Evolutionary conservation across 2,113 vertebrate genomes (phyloP), one percentile per base, ranked within the genome.

Genomic region (Notarius quadriscutis): DNA sequence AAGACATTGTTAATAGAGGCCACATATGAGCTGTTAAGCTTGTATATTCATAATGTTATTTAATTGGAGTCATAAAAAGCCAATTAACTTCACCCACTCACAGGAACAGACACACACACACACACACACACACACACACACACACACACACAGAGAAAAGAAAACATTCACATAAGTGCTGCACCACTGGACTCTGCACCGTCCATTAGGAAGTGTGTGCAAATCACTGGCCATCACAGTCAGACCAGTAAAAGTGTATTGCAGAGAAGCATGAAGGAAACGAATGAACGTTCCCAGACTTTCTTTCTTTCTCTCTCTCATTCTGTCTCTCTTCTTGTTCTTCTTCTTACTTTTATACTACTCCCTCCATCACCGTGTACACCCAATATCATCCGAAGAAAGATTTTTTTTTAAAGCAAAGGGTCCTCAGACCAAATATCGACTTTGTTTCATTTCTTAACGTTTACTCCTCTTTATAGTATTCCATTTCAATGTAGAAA

Each of bases 51-150:
- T 95, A 95, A 95, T 95, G 95, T 95, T 95, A 95, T 95, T 95
- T 95, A 95, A 95, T 95, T 95, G 95, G 94, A 95, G 94, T 95
- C 94, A 95, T 95, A 95, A 95, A 95, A 95, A 95, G 94, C 93
- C 94, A 95, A 95, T 95, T 95, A 95, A 95, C 94, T 94, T 94
- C 90, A 89, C 89, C 89, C 81, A 81, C 86, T 58, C 91, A 85
- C 88, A 89, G 87, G 77, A 90, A 85, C 86, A 48, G 87, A 74
- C 81, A 67, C 75, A 87, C 83, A 82, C 80, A 71, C 84, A 81
- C 63, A 72, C 86, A 41, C 88, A 79, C 74, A 53, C 84, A 65
- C 83, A 57, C 75, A 55, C 51, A 69, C 63, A 80, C 88, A 87
- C 77, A 81, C 63, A 57, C 71, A 75, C 74, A 69, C 48, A 58